Evolutionary conservation across 2,888 invertebrate genomes (phyloP).

Genomic region (Nephrotoma flavescens): DNA sequence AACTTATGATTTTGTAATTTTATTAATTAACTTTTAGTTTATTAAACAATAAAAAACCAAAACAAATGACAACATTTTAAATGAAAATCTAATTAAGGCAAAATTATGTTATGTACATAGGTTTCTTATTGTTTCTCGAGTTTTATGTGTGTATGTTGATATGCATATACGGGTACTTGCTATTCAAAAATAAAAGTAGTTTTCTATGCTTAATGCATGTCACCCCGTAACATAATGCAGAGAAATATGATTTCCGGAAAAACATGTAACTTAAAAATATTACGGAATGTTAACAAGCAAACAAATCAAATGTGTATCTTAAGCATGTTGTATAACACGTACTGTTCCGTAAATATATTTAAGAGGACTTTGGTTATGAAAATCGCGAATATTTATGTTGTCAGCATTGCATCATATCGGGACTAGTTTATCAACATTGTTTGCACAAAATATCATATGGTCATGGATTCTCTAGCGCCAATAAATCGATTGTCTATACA

Average conservation of each 20-base stretch:
- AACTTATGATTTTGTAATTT: not conserved
- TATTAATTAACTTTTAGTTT: not conserved
- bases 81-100: not conserved
- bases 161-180: not conserved
- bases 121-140: not conserved
- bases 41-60: not conserved
- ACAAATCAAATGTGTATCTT: not conserved
- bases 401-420: not conserved
- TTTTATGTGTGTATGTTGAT: not conserved
- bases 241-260: not conserved
- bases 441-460: not conserved
- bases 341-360: too few relatives aligned
- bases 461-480: not conserved
- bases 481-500: not conserved
- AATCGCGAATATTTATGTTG: too few relatives aligned
- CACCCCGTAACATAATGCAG: not conserved
- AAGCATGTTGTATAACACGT: not conserved
- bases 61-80: not conserved
- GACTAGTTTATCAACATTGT: not conserved
- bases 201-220: not conserved
- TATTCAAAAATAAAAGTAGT: not conserved
- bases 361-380: too few relatives aligned
- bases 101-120: not conserved
- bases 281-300: not conserved
- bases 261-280: not conserved